Percentiles rank a stretch among this genome's conserved stretches.
Evolutionary conservation across 2,113 vertebrate genomes (phyloP).

Genomic region (Loxodonta africana): DNA sequence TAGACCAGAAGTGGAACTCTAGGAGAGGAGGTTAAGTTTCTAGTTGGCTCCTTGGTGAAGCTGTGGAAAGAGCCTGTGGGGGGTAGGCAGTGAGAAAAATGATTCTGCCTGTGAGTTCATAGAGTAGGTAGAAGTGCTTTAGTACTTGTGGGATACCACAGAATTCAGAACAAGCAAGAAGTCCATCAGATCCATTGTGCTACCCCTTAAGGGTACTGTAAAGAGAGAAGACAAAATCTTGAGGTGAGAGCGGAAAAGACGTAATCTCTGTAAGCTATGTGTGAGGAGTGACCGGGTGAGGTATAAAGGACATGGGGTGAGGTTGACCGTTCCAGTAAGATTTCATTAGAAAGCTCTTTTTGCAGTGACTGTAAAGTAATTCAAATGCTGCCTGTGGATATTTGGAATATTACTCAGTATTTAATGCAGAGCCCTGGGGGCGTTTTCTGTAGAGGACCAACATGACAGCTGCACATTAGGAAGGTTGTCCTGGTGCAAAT

Average conservation of each 20-base stretch:
- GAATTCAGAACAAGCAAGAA: not conserved
- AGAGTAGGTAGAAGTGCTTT: not conserved
- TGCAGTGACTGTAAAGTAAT: not conserved
- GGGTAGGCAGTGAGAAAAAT: not conserved
- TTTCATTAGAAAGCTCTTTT: not conserved
- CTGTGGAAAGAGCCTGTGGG: not conserved
- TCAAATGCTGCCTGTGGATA: not conserved
- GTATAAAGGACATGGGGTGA: not conserved
- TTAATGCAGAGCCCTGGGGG: not conserved
- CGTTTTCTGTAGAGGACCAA: not conserved
- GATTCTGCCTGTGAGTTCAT: not conserved
- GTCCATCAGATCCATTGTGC: not conserved
- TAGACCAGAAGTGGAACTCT: not conserved
- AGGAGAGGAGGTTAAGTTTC: not conserved
- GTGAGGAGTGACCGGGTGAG: not conserved
- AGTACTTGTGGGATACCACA: not conserved
- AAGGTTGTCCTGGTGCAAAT: not conserved
- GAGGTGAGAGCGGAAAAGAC: not conserved
- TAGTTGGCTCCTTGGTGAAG: not conserved
- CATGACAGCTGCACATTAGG: not conserved
- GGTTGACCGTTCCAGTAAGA: not conserved
- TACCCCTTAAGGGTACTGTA: not conserved
- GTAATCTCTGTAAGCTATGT: fast-evolving
- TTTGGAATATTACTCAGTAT: not conserved
- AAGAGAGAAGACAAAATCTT: not conserved